Conservation (phyloP, 2,888 invertebrate species). For the Phortica magna region DNA sequence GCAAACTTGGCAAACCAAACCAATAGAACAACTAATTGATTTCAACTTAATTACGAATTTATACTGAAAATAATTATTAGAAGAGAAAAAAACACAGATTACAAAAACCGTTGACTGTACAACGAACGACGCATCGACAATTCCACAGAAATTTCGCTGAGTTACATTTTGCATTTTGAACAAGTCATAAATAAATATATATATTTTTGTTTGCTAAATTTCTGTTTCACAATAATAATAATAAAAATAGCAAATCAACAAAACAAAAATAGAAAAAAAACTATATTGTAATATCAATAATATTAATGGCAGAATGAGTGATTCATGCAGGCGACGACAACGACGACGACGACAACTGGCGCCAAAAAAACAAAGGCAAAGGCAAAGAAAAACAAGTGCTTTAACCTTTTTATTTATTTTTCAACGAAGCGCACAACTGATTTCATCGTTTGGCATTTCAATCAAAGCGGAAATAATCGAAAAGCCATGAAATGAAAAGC, state of each 20-base stretch:
- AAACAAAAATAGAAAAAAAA: not conserved
- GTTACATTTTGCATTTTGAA: not conserved
- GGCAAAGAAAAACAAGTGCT: not conserved
- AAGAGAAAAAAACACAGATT: no score
- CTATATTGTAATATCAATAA: not conserved
- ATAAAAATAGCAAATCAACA: not conserved
- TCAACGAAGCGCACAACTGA: not conserved
- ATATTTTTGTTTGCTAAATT: no score
- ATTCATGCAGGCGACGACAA: not conserved
- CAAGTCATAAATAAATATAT: not conserved
- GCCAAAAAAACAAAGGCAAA: not conserved
- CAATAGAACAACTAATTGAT: no score
- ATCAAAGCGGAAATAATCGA: not conserved
- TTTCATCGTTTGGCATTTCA: constrained; percentile 6
- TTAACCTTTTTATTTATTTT: not conserved
- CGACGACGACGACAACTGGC: not conserved
- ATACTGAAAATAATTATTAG: no score
- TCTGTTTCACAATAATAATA: not conserved
- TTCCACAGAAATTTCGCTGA: not conserved
- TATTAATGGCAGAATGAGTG: not conserved
- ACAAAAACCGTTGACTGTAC: no score
- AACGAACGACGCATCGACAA: no score
- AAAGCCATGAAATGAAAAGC: not conserved
- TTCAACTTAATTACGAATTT: no score
- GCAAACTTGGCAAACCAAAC: not conserved